phyloP scores from a whole-genome alignment of 2,113 vertebrate species.

The Calcarius ornatus region DNA sequence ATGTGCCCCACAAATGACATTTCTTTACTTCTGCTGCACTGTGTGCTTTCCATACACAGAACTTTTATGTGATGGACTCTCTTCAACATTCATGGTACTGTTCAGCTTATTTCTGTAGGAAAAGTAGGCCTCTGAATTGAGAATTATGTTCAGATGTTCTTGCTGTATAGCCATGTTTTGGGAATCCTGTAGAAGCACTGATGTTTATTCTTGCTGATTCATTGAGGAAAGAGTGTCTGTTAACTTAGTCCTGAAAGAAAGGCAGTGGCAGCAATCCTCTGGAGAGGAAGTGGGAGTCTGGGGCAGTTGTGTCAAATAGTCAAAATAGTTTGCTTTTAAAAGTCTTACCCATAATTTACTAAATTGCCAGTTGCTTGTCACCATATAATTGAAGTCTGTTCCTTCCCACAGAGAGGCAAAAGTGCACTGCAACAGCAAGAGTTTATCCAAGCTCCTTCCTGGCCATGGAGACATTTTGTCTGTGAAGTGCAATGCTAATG shows the following conservation, averaged over 20 bases:
- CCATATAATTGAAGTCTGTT: background rate
- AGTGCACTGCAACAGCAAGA: conserved; percentile 85
- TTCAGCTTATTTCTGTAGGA: background rate
- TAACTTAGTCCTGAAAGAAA: background rate
- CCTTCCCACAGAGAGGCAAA: conserved; percentile 87
- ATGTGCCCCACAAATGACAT: background rate
- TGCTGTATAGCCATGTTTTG: background rate
- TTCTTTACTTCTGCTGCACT: background rate
- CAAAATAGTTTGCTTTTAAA: background rate
- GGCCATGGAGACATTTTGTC: conserved; percentile 78
- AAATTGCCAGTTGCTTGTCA: background rate
- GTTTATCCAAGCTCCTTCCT: conserved; percentile 79
- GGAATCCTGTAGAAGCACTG: background rate
- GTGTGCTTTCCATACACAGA: background rate
- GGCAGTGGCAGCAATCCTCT: background rate
- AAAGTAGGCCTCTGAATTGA: background rate
- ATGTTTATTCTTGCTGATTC: background rate
- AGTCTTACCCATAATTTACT: background rate
- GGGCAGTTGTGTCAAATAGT: background rate
- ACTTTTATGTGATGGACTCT: background rate
- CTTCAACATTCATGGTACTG: background rate
- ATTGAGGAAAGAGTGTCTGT: background rate
- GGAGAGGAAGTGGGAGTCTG: background rate
- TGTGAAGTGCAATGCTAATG: conserved; percentile 85
- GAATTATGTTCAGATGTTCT: background rate